Percentiles rank a stretch among this genome's conserved stretches.
phyloP scores from a whole-genome alignment of 2,797 vertebrate genomes.

The Borostomias antarcticus region DNA sequence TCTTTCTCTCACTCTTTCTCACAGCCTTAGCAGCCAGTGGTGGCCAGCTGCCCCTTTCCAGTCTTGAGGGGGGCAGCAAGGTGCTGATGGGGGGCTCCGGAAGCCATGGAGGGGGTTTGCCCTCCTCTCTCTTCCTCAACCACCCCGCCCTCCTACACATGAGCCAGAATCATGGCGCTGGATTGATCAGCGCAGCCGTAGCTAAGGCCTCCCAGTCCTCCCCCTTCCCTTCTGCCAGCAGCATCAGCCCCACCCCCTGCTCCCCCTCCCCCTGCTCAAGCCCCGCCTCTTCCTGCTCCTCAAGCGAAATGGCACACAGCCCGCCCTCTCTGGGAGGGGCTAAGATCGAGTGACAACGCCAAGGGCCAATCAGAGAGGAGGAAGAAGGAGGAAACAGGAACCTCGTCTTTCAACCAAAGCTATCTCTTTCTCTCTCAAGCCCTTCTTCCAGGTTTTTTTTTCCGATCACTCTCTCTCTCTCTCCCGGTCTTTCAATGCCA shows the following conservation, averaged over 20 bases:
- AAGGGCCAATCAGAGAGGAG: constrained; percentile 74
- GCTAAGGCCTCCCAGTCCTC: constrained; percentile 82
- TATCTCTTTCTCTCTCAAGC: constrained; percentile 74
- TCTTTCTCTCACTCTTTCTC: constrained; percentile 25
- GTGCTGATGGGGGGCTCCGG: constrained; percentile 83
- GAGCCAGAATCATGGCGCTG: constrained; percentile 77
- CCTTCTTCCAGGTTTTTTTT: constrained; percentile 64
- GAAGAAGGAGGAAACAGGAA: constrained; percentile 58
- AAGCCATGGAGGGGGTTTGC: constrained; percentile 78
- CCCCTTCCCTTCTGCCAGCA: constrained; percentile 75
- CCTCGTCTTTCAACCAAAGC: constrained; percentile 82
- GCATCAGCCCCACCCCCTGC: constrained; percentile 82
- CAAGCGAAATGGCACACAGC: constrained; percentile 79
- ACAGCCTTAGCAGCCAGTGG: constrained; percentile 93
- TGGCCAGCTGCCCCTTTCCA: constrained; percentile 93
- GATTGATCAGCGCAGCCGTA: constrained; percentile 80
- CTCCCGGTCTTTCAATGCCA: constrained; percentile 81
- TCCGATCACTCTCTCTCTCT: constrained; percentile 63
- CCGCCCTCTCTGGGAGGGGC: constrained; percentile 80
- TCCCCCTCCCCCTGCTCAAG: constrained; percentile 83
- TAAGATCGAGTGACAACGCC: constrained; percentile 80
- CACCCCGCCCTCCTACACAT: constrained; percentile 88
- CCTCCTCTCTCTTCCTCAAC: constrained; percentile 90
- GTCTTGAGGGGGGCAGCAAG: constrained; percentile 88
- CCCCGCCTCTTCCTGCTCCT: constrained; percentile 80